A percentile compares a stretch with the other conserved stretches of the same genome.
These are phyloP conservation scores for Penaeus japonicus DNA, from an alignment of 1,140 invertebrate species.

Conservation along the genomic window DNA sequence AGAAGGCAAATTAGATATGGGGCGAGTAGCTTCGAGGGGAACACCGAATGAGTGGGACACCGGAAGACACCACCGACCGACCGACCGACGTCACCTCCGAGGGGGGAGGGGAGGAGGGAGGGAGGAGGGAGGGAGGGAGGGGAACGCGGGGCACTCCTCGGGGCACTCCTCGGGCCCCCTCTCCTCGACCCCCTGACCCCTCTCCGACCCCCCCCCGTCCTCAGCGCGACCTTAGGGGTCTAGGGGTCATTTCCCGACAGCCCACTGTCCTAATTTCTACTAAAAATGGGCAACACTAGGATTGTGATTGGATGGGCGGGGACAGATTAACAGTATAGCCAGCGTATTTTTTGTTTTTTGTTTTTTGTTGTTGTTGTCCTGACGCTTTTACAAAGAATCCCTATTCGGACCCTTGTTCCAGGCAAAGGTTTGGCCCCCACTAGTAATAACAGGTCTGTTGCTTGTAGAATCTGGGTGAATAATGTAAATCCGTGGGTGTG, in stretches of 20 bases:
- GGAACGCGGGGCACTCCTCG: no score
- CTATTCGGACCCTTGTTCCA: no score
- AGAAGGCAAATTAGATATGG: conserved; percentile 50
- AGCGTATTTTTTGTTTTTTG: not conserved
- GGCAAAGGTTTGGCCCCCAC: no score
- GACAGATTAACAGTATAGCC: conserved; percentile 14
- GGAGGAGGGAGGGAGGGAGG: no score
- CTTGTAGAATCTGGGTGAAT: not conserved
- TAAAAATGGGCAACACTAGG: conserved; percentile 27
- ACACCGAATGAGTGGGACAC: conserved; percentile 30
- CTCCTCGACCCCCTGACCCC: no score
- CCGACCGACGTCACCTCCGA: not conserved
- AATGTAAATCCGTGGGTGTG: not conserved
- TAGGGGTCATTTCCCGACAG: not conserved
- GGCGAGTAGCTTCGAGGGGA: conserved; percentile 44
- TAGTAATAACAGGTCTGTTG: no score
- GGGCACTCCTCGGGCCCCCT: no score
- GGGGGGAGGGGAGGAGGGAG: not conserved
- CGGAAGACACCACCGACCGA: not conserved
- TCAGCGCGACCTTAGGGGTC: no score
- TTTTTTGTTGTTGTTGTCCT: not conserved
- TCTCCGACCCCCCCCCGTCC: no score
- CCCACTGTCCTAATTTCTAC: conserved; percentile 8
- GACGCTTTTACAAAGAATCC: no score
- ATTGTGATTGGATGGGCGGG: conserved; percentile 24